Percentiles rank a stretch among this genome's conserved stretches.
Conservation (phyloP, 2,797 vertebrate species). For the Enteromius radiatus region DNA sequence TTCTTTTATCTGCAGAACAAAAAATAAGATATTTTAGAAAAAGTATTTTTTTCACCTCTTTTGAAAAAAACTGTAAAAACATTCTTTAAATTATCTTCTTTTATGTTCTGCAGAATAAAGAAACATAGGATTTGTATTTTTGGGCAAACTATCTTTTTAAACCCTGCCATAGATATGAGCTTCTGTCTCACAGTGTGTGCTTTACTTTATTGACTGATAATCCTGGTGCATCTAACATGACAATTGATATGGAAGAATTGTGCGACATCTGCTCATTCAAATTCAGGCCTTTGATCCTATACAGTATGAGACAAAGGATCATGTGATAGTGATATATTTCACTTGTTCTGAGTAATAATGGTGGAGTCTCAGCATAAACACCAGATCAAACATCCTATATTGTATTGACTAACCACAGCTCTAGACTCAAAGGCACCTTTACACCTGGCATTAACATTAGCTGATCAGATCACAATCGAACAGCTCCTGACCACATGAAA, state of each 20-base stretch:
- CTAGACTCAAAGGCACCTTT: background rate
- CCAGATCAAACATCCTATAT: conserved; percentile 4
- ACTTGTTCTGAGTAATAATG: background rate
- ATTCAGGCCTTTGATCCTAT: conserved; percentile 30
- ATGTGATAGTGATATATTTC: conserved; percentile 9
- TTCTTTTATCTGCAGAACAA: background rate
- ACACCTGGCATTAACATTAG: conserved; percentile 7
- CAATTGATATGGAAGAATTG: conserved; percentile 15
- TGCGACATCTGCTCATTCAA: conserved; percentile 7
- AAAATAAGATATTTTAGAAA: background rate
- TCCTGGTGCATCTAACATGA: background rate
- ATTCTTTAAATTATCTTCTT: background rate
- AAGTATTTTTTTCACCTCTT: background rate
- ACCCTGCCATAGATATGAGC: background rate
- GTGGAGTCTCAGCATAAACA: conserved; percentile 26
- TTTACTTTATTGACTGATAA: background rate
- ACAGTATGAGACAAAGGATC: background rate
- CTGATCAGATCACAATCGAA: conserved; percentile 6
- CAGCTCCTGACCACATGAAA: conserved; percentile 10
- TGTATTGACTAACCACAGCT: conserved; percentile 13
- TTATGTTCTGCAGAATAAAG: background rate
- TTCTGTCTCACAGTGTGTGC: background rate
- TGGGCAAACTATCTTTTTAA: background rate
- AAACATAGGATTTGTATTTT: background rate
- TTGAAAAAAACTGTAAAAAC: background rate